Evolutionary conservation across 1,140 invertebrate species (phyloP), one percentile per base, ranked within the genome.

Genomic region (Zophobas morio): DNA sequence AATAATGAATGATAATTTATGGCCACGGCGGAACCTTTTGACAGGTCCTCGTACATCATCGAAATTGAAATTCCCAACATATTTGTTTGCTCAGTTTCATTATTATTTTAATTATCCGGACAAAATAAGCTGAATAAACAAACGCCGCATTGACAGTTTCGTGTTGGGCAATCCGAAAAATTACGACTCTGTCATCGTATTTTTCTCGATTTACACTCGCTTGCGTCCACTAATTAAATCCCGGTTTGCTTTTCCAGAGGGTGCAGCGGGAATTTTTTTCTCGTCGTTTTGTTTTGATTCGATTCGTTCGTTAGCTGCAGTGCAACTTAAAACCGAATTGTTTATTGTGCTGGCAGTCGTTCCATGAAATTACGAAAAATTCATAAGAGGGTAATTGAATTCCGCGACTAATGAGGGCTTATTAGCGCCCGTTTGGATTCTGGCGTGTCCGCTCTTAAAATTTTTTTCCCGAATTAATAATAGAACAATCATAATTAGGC

Each of bases 331-430:
- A 34, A 54, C 20, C 53, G 35, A 54, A 54, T 54, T 54, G 53
- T 54, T 54, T 54, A 54, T 54, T 54, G 53, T 54, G 53, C 35
- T 54, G 32, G 3, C 42, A 4, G n/a, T 54, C 35, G 53, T 54
- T 34, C 53, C 53, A 54, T 54, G 53, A 54, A 54, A 54, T 54
- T 54, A 54, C 53, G 53, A 54, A 54, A 54, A 54, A 54, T 54
- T 34, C 53, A 2, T 8, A 54, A 1, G 47, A 51, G 49, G 33
- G n/a, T 32, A 54, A 54, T 54, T 54, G 53, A 54, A 20, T 20
- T 20, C 20, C 20, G 20, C 20, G 20, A 20, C 20, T 20, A 20
- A 20, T 20, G 20, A 20, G 20, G 20, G 20, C 20, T 20, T 20
- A 20, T 20, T 20, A 20, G 20, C 20, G 20, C 20, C 20, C 20